Percentiles rank a stretch among this genome's conserved stretches.
Evolutionary conservation across 2,113 vertebrate species (phyloP).

Genomic region (Anarrhichthys ocellatus): DNA sequence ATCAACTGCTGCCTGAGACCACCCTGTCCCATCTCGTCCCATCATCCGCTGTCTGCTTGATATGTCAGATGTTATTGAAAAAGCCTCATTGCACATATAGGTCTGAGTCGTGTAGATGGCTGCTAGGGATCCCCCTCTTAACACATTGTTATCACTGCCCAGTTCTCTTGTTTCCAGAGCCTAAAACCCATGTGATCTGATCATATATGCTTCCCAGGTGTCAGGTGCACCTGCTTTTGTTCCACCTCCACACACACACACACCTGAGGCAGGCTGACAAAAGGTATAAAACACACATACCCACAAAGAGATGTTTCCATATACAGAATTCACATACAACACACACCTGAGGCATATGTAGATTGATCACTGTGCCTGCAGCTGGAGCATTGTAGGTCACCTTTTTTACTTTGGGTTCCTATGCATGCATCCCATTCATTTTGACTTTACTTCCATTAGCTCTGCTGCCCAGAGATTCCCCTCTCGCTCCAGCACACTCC

Average conservation of each 20-base stretch:
- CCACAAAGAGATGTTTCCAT: conserved; percentile 3
- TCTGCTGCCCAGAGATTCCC: conserved; percentile 11
- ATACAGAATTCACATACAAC: not conserved
- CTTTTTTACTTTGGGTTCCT: not conserved
- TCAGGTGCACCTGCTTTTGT: conserved; percentile 37
- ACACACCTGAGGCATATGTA: conserved; percentile 11
- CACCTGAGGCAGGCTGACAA: conserved; percentile 10
- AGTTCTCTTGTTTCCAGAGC: conserved; percentile 5
- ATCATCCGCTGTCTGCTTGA: conserved; percentile 20
- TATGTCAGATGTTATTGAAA: conserved; percentile 18
- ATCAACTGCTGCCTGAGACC: conserved; percentile 54
- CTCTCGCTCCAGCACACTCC: conserved; percentile 46
- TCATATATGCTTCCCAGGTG: conserved; percentile 8
- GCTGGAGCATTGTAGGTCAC: conserved; percentile 23
- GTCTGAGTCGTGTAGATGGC: not conserved
- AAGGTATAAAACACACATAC: not conserved
- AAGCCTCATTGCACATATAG: conserved; percentile 12
- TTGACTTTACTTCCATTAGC: conserved; percentile 23
- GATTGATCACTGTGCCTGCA: not conserved
- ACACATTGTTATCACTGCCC: conserved; percentile 2
- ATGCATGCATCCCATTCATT: conserved; percentile 6
- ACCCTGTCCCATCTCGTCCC: conserved; percentile 56
- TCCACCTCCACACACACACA: not conserved
- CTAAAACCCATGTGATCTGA: conserved; percentile 12
- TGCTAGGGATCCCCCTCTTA: not conserved